Conservation (phyloP, 2,888 invertebrate species). For the Chymomyza fuscimana region DNA sequence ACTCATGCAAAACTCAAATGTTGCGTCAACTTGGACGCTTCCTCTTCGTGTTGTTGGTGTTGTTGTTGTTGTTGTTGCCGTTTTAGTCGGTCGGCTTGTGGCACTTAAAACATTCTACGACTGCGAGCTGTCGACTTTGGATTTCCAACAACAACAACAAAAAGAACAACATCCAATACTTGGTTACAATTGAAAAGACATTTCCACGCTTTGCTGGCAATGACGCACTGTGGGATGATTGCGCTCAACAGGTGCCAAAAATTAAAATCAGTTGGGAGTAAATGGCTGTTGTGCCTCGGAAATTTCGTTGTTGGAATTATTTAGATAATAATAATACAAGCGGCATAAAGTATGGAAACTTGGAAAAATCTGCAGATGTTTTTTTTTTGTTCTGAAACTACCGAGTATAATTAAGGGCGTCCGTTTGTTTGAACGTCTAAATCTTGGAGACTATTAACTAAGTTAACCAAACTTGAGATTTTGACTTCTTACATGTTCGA, state of each 20-base stretch:
- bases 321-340: too few relatives aligned
- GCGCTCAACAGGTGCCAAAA: conserved; percentile 16
- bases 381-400: too few relatives aligned
- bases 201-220: conserved; percentile 18
- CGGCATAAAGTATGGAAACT: too few relatives aligned
- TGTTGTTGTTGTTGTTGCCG: conserved; percentile 6
- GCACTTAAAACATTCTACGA: conserved; percentile 9
- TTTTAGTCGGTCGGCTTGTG: background rate
- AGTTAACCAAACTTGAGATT: too few relatives aligned
- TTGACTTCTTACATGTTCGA: too few relatives aligned
- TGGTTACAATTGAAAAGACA: conserved; percentile 25
- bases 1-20: conserved; percentile 8
- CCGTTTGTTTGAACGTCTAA: too few relatives aligned
- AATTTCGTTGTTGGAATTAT: too few relatives aligned
- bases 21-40: background rate
- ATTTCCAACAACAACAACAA: conserved; percentile 15
- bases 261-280: conserved; percentile 9
- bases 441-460: too few relatives aligned
- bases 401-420: too few relatives aligned
- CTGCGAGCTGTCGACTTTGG: conserved; percentile 15
- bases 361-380: too few relatives aligned
- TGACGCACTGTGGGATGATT: background rate
- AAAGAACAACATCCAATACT: background rate
- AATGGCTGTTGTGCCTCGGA: too few relatives aligned
- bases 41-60: background rate